These are phyloP conservation scores for Stegana nigrithorax DNA, from an alignment of 2,888 invertebrate species.

Conservation along the genomic window DNA sequence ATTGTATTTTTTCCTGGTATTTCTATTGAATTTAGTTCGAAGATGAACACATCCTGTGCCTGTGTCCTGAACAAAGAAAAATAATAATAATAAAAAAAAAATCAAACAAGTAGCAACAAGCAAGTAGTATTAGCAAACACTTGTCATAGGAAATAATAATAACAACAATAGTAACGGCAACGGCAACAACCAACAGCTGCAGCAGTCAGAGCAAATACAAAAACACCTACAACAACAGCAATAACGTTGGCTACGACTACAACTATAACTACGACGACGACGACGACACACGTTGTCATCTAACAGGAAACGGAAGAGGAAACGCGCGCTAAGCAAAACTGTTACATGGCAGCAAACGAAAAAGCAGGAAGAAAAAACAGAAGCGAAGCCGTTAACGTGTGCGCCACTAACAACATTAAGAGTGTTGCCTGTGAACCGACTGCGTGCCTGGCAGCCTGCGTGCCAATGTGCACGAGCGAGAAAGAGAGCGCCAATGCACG, in stretches of 20 bases:
- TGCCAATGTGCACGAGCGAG: too few species aligned
- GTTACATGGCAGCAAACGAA: neutral
- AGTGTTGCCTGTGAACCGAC: too few species aligned
- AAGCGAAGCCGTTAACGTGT: neutral
- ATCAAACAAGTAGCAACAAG: neutral
- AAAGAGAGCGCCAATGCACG: too few species aligned
- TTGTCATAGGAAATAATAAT: constrained; percentile 1
- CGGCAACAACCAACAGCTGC: neutral
- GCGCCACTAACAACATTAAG: too few species aligned
- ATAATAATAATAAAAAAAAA: neutral
- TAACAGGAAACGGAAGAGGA: constrained; percentile 45
- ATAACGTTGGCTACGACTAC: neutral
- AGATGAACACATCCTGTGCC: neutral
- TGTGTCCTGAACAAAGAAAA: too few species aligned
- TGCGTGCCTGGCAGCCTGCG: too few species aligned
- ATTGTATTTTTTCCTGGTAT: neutral
- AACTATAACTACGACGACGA: neutral
- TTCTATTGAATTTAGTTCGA: neutral
- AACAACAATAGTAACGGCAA: too few species aligned
- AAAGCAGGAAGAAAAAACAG: neutral
- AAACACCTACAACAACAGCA: neutral
- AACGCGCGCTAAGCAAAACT: neutral
- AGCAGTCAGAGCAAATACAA: too few species aligned
- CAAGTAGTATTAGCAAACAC: neutral
- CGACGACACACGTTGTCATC: constrained; percentile 52